Base-by-base conservation (phyloP, 2,888 invertebrate species). In the Micoletzkya japonica region DNA sequence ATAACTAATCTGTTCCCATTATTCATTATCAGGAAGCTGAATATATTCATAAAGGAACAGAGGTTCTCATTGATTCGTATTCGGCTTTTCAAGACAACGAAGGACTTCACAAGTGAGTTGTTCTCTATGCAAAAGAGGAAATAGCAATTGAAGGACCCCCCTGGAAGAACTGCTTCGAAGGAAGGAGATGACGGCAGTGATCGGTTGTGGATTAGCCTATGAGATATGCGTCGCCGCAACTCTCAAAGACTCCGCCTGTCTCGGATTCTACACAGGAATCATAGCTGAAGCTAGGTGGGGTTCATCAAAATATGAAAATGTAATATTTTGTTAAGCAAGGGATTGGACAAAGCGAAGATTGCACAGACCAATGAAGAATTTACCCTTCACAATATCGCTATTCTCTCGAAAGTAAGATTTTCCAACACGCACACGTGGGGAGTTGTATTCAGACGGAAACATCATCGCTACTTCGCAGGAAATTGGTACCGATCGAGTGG, bases 1-100 rank as follows among this genome's bases (percentile, higher is more conserved):
- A 10, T 17, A 39, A 39, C 10, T 17, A 17, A 6, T 39, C 39
- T 39, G 39, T 7, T 17, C 39, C 39, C 39, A 17, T 39, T 17
- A 17, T 39, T 39, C 39, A 39, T 39, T 7, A 39, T 39, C 56
- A 71, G 70, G 63, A 64, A 4, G 66, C 66, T 20, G 36, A 37
- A 24, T 71, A 28, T 59, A 60, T 36, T 4, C 17, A 84, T 71
- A 88, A 88, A 77, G 96, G 96, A 52, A 93, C 92, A 1, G 92
- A 94, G 87, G 92, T 95, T 0, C 93, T 94, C 79, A 92, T 96
- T 70, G 97, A 97, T 87, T 94, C 95, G 1, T 97, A 97, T 87
- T 95, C 95, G 0, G 96, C 95, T 58, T 97, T 97, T 89, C 95
- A 94, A 93, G 96, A 97, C 88, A 97, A 97, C 88, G 92, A 93